These are phyloP conservation scores for Callocephalon fimbriatum DNA, from an alignment of 2,113 vertebrate genomes.

Conservation along the genomic window DNA sequence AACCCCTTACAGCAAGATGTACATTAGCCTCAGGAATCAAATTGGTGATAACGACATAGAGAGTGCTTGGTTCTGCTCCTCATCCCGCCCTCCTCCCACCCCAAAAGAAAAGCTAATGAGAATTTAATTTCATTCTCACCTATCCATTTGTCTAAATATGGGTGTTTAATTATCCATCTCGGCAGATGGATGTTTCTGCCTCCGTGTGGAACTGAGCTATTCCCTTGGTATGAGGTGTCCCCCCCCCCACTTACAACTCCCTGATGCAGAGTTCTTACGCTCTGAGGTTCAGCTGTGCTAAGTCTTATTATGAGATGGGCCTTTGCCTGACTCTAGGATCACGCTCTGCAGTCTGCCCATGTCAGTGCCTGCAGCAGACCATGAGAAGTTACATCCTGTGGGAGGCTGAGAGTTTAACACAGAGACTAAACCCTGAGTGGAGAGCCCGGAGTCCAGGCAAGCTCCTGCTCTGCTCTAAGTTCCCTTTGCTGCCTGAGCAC, in stretches of 20 bases:
- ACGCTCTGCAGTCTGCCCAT: fast-evolving
- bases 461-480: not conserved
- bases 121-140: slow-evolving; percentile 39
- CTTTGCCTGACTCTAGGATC: fast-evolving
- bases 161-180: slow-evolving; percentile 64
- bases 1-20: slow-evolving; percentile 66
- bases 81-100: not conserved
- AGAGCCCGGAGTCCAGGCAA: not conserved
- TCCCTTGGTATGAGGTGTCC: not conserved
- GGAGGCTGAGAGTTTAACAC: not conserved
- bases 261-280: not conserved
- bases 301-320: fast-evolving
- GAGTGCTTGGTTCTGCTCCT: slow-evolving; percentile 20
- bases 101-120: not conserved
- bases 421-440: not conserved
- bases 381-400: not conserved
- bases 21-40: slow-evolving; percentile 40
- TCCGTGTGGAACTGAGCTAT: not conserved
- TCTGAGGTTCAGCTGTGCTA: not conserved
- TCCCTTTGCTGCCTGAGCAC: not conserved
- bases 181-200: not conserved
- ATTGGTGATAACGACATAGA: slow-evolving; percentile 16
- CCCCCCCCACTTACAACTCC: not conserved
- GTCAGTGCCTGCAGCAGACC: not conserved
- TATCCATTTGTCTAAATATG: slow-evolving; percentile 38